Evolutionary conservation across 2,888 invertebrate species (phyloP), one percentile per base, ranked within the genome.

Genomic region (Mantis religiosa): DNA sequence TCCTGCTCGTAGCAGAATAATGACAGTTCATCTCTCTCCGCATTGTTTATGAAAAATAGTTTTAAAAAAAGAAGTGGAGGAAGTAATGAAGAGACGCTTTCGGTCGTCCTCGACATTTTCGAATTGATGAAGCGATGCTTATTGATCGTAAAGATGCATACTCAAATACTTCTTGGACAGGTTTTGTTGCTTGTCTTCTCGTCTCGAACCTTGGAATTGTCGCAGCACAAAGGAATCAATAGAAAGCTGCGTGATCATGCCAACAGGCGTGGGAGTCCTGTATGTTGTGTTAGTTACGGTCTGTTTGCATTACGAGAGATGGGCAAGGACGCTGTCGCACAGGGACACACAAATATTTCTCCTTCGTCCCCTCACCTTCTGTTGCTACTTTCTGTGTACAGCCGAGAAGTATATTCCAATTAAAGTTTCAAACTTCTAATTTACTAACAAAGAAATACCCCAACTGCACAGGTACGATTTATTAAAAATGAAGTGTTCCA

Each of bases 231-330:
- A 71, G 54, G 54, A 71, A 71, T 71, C 54, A 71, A 71, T 71
- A 71, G 54, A 71, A 71, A 71, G 54, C 54, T 71, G 54, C 54
- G 54, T 20, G 54, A 71, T 71, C 54, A 71, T 25, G 54, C 54
- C 54, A 71, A 71, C 54, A 71, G 54, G 54, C 54, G 54, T 71
- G 54, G 54, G 54, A 71, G 54, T 71, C 54, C 54, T 71, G 54
- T 14, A 71, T 71, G 25, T 71, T 71, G 25, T 71, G 54, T 71
- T 71, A 71, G 54, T 71, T 20, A 86, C 30, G 81, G 86, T 86
- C 86, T 81, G 28, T 86, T 86, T 86, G 86, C 41, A 86, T 81
- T 86, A 54, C 47, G 27, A 85, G 85, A 85, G 85, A 47, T 47
- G 47, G n/a, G 28, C 86, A 86, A 86, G 86, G 86, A 86, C 86